A percentile compares a stretch with the other conserved stretches of the same genome.
Conservation (phyloP, 2,797 vertebrate species). For the Pogoniulus pusillus region DNA sequence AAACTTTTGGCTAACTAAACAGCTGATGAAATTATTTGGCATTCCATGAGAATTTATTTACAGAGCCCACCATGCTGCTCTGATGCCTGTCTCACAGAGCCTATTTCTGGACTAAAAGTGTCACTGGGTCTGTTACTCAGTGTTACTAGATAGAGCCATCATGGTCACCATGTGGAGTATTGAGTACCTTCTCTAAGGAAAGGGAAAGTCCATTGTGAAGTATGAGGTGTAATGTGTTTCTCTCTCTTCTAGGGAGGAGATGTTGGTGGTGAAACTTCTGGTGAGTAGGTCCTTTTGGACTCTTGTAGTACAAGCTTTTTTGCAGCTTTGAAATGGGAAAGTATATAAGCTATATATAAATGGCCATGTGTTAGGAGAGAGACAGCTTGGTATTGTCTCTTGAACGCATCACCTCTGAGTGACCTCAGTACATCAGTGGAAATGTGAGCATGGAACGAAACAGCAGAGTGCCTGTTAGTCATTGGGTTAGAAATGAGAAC, state of each 20-base stretch:
- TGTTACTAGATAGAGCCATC: background rate
- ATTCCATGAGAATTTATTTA: accelerated
- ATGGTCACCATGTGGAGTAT: accelerated
- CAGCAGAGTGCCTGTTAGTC: background rate
- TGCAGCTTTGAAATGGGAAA: background rate
- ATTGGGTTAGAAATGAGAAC: background rate
- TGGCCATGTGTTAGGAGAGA: background rate
- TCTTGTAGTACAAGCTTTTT: background rate
- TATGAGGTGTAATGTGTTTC: background rate
- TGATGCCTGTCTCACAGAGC: background rate
- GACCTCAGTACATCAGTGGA: background rate
- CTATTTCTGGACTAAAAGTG: background rate
- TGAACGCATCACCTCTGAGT: background rate
- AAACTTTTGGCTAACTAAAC: background rate
- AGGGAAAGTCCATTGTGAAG: background rate
- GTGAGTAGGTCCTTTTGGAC: slow-evolving; percentile 54
- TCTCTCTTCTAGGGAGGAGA: slow-evolving; percentile 63
- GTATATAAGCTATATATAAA: background rate
- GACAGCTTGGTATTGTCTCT: background rate
- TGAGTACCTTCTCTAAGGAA: background rate
- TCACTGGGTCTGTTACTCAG: background rate
- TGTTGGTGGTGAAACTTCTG: slow-evolving; percentile 51
- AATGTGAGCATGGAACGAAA: too few species aligned
- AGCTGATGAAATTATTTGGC: background rate
- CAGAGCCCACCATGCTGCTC: background rate